phyloP scores from a whole-genome alignment of 2,113 vertebrate genomes.

The Corythaixoides concolor region DNA sequence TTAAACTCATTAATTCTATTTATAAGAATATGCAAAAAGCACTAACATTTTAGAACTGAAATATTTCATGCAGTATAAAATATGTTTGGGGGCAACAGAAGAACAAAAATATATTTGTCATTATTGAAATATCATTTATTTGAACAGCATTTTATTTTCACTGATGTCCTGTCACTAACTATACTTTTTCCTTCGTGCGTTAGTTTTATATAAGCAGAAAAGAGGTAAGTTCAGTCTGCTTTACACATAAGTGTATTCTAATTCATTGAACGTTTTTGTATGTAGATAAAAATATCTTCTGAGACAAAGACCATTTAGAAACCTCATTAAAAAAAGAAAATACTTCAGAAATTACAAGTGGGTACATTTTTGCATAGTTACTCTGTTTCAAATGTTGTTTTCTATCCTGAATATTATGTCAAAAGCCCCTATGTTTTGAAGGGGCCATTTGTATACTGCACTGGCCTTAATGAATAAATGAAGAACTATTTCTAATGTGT shows the following conservation, averaged over 20 bases:
- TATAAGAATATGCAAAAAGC: neutral
- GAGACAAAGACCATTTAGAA: neutral
- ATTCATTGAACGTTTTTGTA: neutral
- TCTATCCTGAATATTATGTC: neutral
- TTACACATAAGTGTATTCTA: neutral
- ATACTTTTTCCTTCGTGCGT: neutral
- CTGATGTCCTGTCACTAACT: neutral
- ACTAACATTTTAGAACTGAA: neutral
- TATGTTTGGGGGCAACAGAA: neutral
- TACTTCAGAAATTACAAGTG: neutral
- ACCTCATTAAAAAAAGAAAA: neutral
- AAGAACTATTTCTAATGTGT: neutral
- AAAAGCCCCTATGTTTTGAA: neutral
- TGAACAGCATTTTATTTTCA: neutral
- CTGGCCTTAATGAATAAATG: neutral
- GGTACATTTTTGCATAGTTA: neutral
- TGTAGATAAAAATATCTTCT: neutral
- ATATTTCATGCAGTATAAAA: accelerated
- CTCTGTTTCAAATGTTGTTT: neutral
- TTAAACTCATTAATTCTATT: neutral
- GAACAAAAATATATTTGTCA: neutral
- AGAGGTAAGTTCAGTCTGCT: neutral
- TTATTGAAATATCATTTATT: neutral
- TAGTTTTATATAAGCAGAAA: neutral
- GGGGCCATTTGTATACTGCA: neutral